Evolutionary conservation across 2,113 vertebrate genomes (phyloP).

Genomic region (Coptodon bakossiorum): DNA sequence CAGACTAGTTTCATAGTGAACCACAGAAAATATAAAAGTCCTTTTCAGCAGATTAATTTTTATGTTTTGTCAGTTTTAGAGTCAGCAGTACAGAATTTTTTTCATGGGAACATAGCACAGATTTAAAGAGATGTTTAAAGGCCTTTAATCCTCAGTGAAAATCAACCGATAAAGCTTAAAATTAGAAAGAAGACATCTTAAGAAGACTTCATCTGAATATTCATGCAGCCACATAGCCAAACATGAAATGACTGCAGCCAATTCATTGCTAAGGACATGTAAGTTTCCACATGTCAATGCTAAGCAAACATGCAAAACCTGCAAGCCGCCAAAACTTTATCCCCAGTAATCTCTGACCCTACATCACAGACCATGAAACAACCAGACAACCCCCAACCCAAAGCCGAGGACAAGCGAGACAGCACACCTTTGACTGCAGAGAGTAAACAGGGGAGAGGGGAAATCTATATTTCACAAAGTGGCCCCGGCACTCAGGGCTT

Average conservation of each 20-base stretch:
- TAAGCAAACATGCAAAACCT: slow-evolving; percentile 54
- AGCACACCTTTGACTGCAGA: slow-evolving; percentile 59
- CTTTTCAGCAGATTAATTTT: not conserved
- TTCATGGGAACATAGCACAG: not conserved
- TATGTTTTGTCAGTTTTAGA: not conserved
- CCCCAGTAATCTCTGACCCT: slow-evolving; percentile 55
- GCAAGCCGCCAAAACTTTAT: slow-evolving; percentile 42
- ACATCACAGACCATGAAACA: slow-evolving; percentile 43
- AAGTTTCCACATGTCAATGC: slow-evolving; percentile 35
- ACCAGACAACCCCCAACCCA: slow-evolving; percentile 34
- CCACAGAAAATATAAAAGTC: not conserved
- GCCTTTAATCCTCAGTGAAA: not conserved
- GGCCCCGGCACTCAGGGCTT: slow-evolving; percentile 52
- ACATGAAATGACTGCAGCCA: not conserved
- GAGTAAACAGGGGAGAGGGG: slow-evolving; percentile 60
- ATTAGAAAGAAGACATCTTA: not conserved
- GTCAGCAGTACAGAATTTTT: not conserved
- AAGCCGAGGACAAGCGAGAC: slow-evolving; percentile 55
- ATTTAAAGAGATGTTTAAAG: not conserved
- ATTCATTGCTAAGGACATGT: not conserved
- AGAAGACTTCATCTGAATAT: not conserved
- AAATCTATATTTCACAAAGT: slow-evolving; percentile 60
- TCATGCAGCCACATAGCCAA: not conserved
- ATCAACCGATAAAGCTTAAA: not conserved
- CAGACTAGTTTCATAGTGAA: not conserved